phyloP scores from a whole-genome alignment of 92 coral and sea anemone species.

The Epizoanthus fatuus region DNA sequence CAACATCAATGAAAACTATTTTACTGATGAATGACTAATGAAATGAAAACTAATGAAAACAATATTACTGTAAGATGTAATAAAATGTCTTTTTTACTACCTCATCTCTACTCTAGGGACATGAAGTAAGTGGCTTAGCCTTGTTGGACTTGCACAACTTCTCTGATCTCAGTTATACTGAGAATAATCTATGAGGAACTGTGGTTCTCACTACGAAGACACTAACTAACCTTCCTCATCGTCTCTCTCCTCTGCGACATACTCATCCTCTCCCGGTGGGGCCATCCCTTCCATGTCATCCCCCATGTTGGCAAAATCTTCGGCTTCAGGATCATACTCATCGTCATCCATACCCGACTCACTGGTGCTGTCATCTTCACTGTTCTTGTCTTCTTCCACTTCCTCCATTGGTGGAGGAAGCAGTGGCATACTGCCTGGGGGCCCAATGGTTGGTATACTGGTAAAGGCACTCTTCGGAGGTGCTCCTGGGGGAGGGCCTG shows the following conservation, averaged over 20 bases:
- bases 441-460: slow-evolving; percentile 14
- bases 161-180: background rate
- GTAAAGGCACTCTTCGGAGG: slow-evolving; percentile 61
- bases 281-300: slow-evolving; percentile 37
- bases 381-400: slow-evolving; percentile 66
- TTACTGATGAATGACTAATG: too few relatives aligned
- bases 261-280: slow-evolving; percentile 66
- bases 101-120: too few relatives aligned
- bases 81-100: too few relatives aligned
- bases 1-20: too few relatives aligned
- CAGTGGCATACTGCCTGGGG: slow-evolving; percentile 9
- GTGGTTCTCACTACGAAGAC: background rate
- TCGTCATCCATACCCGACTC: slow-evolving; percentile 93
- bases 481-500: slow-evolving; percentile 79
- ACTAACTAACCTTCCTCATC: slow-evolving; percentile 62
- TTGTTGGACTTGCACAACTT: background rate
- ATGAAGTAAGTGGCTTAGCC: background rate
- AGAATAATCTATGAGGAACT: background rate
- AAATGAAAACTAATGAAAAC: too few relatives aligned
- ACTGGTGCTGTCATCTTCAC: slow-evolving; percentile 89
- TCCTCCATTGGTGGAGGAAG: slow-evolving; percentile 38
- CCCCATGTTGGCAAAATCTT: slow-evolving; percentile 59
- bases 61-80: too few relatives aligned
- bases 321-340: slow-evolving; percentile 84
- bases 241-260: slow-evolving; percentile 44